Percentiles rank a stretch among this genome's conserved stretches.
Evolutionary conservation across 2,113 vertebrate species (phyloP).

Genomic region (Myocastor coypus): DNA sequence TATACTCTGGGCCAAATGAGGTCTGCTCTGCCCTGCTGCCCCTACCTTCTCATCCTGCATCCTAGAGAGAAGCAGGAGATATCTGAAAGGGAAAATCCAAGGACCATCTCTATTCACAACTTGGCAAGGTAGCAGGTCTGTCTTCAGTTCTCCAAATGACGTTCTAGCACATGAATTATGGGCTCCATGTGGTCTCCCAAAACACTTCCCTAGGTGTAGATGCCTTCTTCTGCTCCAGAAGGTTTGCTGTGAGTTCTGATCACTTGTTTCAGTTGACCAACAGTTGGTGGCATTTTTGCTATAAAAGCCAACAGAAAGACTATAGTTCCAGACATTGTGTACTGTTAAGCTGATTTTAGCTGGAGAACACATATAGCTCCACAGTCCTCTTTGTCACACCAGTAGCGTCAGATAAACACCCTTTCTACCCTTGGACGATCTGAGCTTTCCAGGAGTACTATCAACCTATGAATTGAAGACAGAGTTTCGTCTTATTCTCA

Average conservation of each 20-base stretch:
- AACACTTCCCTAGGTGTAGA: neutral
- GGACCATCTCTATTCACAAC: neutral
- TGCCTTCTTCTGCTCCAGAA: neutral
- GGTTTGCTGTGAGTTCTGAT: neutral
- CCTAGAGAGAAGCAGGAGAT: neutral
- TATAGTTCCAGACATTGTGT: neutral
- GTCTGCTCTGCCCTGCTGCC: neutral
- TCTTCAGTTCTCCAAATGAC: neutral
- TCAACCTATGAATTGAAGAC: neutral
- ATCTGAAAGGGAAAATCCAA: neutral
- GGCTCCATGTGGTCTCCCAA: neutral
- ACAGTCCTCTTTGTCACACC: neutral
- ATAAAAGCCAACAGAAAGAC: neutral
- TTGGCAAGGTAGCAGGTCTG: neutral
- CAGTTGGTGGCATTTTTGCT: neutral
- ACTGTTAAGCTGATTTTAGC: neutral
- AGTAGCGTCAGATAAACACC: neutral
- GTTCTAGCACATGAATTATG: too few relatives aligned
- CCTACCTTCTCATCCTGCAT: neutral
- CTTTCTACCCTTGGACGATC: neutral
- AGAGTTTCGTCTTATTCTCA: neutral
- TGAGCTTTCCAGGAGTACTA: neutral
- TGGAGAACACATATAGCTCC: neutral
- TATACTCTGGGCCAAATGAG: neutral
- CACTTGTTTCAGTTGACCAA: neutral